Evolutionary conservation across 2,888 invertebrate species (phyloP), one percentile per base, ranked within the genome.

Genomic region (Oxycera nigricornis): DNA sequence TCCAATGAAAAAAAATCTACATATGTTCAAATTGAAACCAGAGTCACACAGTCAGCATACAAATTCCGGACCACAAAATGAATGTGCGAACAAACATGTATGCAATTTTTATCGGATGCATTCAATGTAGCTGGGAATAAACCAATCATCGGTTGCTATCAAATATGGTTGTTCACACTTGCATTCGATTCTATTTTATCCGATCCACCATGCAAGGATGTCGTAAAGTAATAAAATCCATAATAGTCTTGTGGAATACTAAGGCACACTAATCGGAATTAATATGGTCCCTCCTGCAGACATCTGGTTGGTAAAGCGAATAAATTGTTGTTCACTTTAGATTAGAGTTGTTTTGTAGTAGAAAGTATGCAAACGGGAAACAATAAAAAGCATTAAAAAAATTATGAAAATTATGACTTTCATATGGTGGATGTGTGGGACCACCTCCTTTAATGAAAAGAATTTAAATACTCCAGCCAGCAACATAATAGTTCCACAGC

Each of bases 51-150:
- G n/a, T n/a, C n/a, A n/a, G n/a, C n/a, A n/a, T n/a, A n/a, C n/a
- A n/a, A n/a, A n/a, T n/a, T n/a, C n/a, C n/a, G n/a, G n/a, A n/a
- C n/a, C n/a, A n/a, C n/a, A n/a, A n/a, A n/a, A n/a, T n/a, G n/a
- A n/a, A n/a, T n/a, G n/a, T n/a, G n/a, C n/a, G n/a, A n/a, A n/a
- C n/a, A n/a, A n/a, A n/a, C 46, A 46, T 46, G 17, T 46, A 61
- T 61, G 61, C 59, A 61, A 61, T 61, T 61, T 61, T 61, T 61
- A 61, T 61, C 61, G 61, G 46, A 7, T 14, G 46, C 17, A 17
- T 14, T 46, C 6, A 11, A 46, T 14, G 57, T 1, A 31, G 61
- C 61, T 61, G 26, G 11, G 61, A 61, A 61, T 61, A 61, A 61
- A 61, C 31, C 31, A 31, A 61, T 61, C 61, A 61, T 61, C 61